These are phyloP conservation scores for Drosophila percnosoma DNA, from an alignment of 2,888 invertebrate genomes.

Conservation along the genomic window DNA sequence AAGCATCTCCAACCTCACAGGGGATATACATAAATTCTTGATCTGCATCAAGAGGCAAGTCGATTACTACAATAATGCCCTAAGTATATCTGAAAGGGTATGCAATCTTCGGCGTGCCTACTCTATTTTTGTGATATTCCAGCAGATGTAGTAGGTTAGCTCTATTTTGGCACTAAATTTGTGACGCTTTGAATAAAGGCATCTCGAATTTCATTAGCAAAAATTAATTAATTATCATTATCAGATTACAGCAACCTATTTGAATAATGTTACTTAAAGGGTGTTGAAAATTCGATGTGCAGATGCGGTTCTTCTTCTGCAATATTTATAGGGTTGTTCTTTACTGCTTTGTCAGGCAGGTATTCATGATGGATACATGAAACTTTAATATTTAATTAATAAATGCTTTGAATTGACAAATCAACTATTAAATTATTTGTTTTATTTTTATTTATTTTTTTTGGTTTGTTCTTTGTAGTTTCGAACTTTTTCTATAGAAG, in stretches of 20 bases:
- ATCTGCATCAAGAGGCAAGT: neutral
- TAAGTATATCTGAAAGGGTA: neutral
- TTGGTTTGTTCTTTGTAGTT: neutral
- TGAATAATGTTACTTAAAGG: neutral
- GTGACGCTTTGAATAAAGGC: neutral
- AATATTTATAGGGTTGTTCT: slow-evolving; percentile 10
- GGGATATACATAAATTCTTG: neutral
- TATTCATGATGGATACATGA: neutral
- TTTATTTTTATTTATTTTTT: neutral
- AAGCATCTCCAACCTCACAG: fast-evolving
- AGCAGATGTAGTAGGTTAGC: slow-evolving; percentile 4
- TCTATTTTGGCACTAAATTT: neutral
- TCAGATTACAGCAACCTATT: neutral
- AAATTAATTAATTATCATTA: neutral
- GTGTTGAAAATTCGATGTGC: neutral
- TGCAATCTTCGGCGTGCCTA: neutral
- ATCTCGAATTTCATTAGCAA: neutral
- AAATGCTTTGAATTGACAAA: neutral
- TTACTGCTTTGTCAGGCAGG: neutral
- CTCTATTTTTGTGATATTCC: fast-evolving
- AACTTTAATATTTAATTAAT: neutral
- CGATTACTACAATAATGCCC: neutral
- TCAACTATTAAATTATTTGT: neutral
- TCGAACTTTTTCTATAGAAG: neutral
- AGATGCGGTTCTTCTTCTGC: fast-evolving